A percentile compares a stretch with the other conserved stretches of the same genome.
Evolutionary conservation across 2,888 invertebrate species (phyloP).

Genomic region (Callosobruchus maculatus): DNA sequence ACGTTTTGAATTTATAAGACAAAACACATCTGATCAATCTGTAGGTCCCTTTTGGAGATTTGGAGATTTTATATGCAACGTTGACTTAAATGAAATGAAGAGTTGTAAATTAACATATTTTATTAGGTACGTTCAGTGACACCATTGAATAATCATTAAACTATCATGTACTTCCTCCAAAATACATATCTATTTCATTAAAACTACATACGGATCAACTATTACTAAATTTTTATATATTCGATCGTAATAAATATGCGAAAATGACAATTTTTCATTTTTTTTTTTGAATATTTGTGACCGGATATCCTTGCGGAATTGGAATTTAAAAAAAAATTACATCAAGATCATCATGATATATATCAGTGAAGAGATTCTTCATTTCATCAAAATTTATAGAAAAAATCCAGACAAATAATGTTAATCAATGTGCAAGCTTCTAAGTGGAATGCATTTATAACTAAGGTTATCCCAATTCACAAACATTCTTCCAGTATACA

Average conservation of each 20-base stretch:
- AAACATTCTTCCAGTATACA: not conserved
- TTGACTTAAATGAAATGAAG: not conserved
- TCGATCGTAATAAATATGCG: constrained; percentile 34
- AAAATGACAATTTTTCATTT: not conserved
- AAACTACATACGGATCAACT: constrained; percentile 49
- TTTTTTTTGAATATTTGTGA: not conserved
- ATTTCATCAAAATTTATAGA: too few relatives aligned
- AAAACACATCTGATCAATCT: too few relatives aligned
- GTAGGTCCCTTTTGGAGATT: too few relatives aligned
- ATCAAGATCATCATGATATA: too few relatives aligned
- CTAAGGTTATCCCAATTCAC: not conserved
- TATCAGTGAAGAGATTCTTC: too few relatives aligned
- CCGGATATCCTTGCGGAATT: not conserved
- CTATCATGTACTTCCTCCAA: constrained; percentile 40
- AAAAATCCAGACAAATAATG: too few relatives aligned
- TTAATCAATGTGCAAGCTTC: too few relatives aligned
- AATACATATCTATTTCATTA: constrained; percentile 46
- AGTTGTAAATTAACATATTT: constrained; percentile 35
- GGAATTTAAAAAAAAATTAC: too few relatives aligned
- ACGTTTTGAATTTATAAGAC: too few relatives aligned
- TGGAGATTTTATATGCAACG: not conserved
- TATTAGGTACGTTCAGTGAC: constrained; percentile 2
- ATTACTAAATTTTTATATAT: constrained; percentile 44
- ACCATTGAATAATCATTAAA: constrained; percentile 40
- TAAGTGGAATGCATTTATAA: too few relatives aligned